These are phyloP conservation scores for Ophthalmolycus amberensis DNA, from an alignment of 2,113 vertebrate species.

Conservation along the genomic window DNA sequence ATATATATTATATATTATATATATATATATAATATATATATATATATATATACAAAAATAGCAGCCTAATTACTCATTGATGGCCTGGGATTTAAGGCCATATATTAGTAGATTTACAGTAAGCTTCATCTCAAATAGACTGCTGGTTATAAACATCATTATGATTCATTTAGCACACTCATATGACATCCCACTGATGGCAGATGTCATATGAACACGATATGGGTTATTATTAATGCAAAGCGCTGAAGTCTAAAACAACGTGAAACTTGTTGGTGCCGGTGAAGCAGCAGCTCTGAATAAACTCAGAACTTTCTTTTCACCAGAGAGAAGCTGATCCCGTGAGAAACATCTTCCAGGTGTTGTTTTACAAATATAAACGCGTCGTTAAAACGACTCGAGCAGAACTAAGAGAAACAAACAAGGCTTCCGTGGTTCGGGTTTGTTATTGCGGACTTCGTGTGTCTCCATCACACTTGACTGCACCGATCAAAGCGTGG, in stretches of 20 bases:
- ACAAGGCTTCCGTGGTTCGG: not conserved
- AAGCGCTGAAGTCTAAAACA: not conserved
- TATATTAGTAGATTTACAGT: not conserved
- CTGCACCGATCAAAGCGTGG: slow-evolving; percentile 41
- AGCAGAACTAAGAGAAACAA: slow-evolving; percentile 4
- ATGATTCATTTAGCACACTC: slow-evolving; percentile 2
- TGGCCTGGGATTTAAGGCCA: not conserved
- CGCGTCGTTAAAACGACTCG: slow-evolving; percentile 4
- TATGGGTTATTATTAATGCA: not conserved
- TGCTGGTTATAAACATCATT: slow-evolving; percentile 4
- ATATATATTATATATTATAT: no score
- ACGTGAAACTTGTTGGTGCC: not conserved
- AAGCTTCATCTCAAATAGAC: not conserved
- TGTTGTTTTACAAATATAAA: slow-evolving; percentile 34
- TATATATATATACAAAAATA: not conserved
- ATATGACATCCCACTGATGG: not conserved
- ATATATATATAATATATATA: not conserved
- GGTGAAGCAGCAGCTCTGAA: not conserved
- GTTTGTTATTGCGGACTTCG: slow-evolving; percentile 6
- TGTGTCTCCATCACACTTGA: slow-evolving; percentile 63
- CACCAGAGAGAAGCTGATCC: slow-evolving; percentile 23
- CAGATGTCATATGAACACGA: slow-evolving; percentile 4
- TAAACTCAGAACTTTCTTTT: slow-evolving; percentile 3
- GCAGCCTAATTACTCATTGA: not conserved
- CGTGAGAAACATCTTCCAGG: slow-evolving; percentile 48